These are phyloP conservation scores for Aplidium turbinatum DNA, from an alignment of 23 tunicate genomes.

Conservation along the genomic window DNA sequence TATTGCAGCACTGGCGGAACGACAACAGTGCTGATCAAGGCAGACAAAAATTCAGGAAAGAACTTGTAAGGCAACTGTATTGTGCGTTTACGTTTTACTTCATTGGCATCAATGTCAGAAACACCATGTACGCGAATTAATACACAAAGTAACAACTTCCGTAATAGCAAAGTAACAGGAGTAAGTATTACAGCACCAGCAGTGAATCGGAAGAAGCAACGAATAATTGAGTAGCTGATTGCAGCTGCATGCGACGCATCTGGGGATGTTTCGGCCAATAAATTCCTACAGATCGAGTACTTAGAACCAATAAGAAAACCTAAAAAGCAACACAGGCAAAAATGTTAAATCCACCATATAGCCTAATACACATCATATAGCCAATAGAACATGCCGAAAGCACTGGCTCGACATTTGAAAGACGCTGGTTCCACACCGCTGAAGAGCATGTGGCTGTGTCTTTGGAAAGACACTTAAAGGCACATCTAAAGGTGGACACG, in stretches of 20 bases:
- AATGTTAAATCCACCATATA: neutral
- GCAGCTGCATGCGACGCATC: neutral
- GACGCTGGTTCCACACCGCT: no score
- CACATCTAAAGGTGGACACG: no score
- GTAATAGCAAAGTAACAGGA: constrained; percentile 17
- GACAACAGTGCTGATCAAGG: constrained; percentile 48
- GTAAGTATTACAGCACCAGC: constrained; percentile 28
- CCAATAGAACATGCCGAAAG: neutral
- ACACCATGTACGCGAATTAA: constrained; percentile 30
- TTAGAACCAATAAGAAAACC: constrained; percentile 68
- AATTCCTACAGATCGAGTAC: neutral
- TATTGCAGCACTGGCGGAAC: constrained; percentile 45
- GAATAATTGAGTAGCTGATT: neutral
- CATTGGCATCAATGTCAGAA: constrained; percentile 5
- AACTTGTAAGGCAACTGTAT: constrained; percentile 75
- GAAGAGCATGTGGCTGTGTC: no score
- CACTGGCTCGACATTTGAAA: no score
- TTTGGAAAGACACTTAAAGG: no score
- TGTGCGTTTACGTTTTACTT: constrained; percentile 30
- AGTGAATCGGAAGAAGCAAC: constrained; percentile 10
- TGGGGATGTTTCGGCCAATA: no score
- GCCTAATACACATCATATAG: neutral
- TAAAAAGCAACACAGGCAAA: constrained; percentile 3
- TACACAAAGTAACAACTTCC: constrained; percentile 29
- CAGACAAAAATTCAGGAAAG: constrained; percentile 38